phyloP scores from a whole-genome alignment of 2,888 invertebrate genomes.

The Lordiphosa fenestrarum region DNA sequence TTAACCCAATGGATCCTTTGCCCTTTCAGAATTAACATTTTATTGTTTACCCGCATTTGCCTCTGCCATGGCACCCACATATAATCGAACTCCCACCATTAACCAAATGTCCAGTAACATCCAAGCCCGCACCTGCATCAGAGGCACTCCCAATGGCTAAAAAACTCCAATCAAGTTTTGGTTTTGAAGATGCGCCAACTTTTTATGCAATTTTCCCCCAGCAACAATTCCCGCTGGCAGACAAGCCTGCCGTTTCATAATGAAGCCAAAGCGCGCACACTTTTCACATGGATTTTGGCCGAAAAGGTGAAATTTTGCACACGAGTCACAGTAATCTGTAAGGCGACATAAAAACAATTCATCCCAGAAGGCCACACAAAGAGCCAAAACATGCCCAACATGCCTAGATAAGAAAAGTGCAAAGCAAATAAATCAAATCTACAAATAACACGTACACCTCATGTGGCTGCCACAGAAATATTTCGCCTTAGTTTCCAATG shows the following conservation, averaged over 20 bases:
- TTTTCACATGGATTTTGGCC: slow-evolving; percentile 34
- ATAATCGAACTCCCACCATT: slow-evolving; percentile 38
- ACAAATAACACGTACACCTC: slow-evolving; percentile 61
- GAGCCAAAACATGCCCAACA: slow-evolving; percentile 37
- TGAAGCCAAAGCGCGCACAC: slow-evolving; percentile 27
- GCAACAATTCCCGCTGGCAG: slow-evolving; percentile 44
- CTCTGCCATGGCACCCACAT: slow-evolving; percentile 16
- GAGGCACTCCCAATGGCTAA: slow-evolving; percentile 43
- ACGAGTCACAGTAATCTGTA: too few species aligned
- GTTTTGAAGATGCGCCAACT: slow-evolving; percentile 54
- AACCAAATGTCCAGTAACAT: slow-evolving; percentile 38
- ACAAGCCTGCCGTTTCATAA: slow-evolving; percentile 56
- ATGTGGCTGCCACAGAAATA: slow-evolving; percentile 31
- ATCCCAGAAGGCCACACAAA: slow-evolving; percentile 41
- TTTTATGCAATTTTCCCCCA: slow-evolving; percentile 54
- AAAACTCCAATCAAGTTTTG: slow-evolving; percentile 44
- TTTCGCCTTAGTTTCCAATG: slow-evolving; percentile 36
- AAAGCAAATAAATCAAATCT: slow-evolving; percentile 69
- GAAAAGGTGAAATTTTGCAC: slow-evolving; percentile 59
- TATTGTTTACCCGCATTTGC: slow-evolving; percentile 1
- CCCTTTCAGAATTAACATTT: slow-evolving; percentile 2
- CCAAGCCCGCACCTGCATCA: slow-evolving; percentile 46
- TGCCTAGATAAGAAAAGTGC: slow-evolving; percentile 45
- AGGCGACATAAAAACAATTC: neutral
- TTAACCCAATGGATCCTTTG: neutral